These are phyloP conservation scores for Sebastes umbrosus DNA, from an alignment of 2,797 vertebrate species.

Conservation along the genomic window DNA sequence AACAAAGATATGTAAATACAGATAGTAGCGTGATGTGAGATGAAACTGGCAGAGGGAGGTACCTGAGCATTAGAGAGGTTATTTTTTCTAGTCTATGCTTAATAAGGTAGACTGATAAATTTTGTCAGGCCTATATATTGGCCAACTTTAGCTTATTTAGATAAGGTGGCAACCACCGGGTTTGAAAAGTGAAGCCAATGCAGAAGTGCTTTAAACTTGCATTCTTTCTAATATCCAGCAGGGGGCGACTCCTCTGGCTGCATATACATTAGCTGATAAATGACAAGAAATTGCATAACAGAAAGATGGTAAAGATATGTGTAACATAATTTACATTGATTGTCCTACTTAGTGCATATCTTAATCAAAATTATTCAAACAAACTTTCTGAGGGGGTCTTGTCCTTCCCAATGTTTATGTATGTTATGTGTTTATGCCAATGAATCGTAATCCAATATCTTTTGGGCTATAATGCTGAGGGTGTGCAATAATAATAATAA, in stretches of 20 bases:
- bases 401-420: background rate
- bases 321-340: background rate
- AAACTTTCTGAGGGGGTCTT: too few species aligned
- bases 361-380: background rate
- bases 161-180: background rate
- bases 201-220: too few species aligned
- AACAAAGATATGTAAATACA: background rate
- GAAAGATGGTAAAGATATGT: background rate
- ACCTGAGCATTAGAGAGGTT: background rate
- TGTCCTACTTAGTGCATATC: background rate
- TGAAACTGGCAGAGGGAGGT: background rate
- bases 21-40: background rate
- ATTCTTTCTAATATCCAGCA: too few species aligned
- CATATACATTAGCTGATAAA: background rate
- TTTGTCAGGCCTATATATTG: background rate
- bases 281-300: background rate
- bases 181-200: too few species aligned
- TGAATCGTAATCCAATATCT: background rate
- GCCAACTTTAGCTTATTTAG: background rate
- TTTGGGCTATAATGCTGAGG: background rate
- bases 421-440: background rate
- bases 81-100: background rate
- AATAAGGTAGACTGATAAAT: background rate
- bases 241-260: background rate
- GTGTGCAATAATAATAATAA: background rate